Conservation (phyloP, 2,113 vertebrate species). For the Zeus faber region DNA sequence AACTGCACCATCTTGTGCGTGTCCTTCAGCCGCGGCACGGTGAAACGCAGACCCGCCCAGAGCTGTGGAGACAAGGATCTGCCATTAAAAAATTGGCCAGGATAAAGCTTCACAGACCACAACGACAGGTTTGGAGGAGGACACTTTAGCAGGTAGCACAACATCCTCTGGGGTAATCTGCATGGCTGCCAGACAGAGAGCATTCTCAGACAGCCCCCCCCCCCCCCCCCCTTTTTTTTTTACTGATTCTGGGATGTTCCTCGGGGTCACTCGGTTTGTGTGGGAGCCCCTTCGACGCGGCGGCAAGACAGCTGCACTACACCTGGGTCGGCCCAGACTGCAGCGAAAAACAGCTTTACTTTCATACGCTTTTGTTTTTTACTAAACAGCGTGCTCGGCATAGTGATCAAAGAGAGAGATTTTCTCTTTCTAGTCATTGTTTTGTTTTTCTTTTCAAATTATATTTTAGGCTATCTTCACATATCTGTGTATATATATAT, state of each 20-base stretch:
- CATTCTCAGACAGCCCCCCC: constrained; percentile 1
- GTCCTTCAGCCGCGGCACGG: constrained; percentile 82
- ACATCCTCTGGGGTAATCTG: no score
- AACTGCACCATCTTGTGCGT: constrained; percentile 83
- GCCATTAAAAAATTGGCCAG: no score
- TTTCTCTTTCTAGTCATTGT: no score
- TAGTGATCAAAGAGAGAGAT: no score
- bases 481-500: not conserved
- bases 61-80: constrained; percentile 67
- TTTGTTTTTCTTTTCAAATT: constrained; percentile 20
- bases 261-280: not conserved
- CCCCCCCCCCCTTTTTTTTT: not conserved
- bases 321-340: constrained; percentile 20
- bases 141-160: no score
- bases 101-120: not conserved
- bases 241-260: not conserved
- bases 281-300: not conserved
- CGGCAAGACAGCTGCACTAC: constrained; percentile 6
- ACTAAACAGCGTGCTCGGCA: no score
- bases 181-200: not conserved
- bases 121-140: no score
- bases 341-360: not conserved
- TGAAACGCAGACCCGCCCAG: constrained; percentile 87
- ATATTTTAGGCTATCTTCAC: not conserved
- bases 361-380: constrained; percentile 6